Evolutionary conservation across 2,797 vertebrate species (phyloP), one percentile per base, ranked within the genome.

Genomic region (Enteromius argenteus): DNA sequence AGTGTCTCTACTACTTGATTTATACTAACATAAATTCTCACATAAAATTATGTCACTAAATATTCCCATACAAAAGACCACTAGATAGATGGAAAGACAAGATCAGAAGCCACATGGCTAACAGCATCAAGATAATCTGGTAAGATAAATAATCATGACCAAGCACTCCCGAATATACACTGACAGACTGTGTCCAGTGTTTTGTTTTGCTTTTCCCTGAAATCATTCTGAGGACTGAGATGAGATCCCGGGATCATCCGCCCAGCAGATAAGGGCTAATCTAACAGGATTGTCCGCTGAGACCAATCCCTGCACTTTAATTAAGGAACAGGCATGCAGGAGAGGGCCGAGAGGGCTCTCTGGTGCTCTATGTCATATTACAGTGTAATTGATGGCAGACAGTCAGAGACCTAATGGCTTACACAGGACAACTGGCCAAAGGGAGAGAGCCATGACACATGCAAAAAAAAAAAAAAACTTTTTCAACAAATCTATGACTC

Each of bases 221-320:
- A 78, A 77, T 71, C 77, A 80, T 39, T 62, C 51, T 69, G 23
- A 60, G 51, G 27, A 51, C 42, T 23, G n/a, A 39, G 62, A 74
- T 77, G 62, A 83, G 77, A 76, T 80, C 75, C 42, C 1, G 14
- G 62, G 77, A 80, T 75, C 71, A 83, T 64, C 60, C 51, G 1
- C 69, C 68, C 62, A 19, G 46, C 39, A 79, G 82, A 82, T 66
- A 67, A 53, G 30, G 64, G 58, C 53, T 79, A 83, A 86, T 82
- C 74, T 86, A 79, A 86, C 71, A 85, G 82, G 79, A 86, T n/a
- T 78, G 84, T 84, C 85, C 51, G 39, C 58, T 0, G 79, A 86
- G 84, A 78, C 35, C 73, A 79, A 79, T 72, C 64, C 27, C 79
- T 81, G 68, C 44, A 64, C 73, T 84, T 86, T 82, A 84, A 79